Conservation (phyloP, 64 coral and sea anemone species). For the Actinia equina region DNA sequence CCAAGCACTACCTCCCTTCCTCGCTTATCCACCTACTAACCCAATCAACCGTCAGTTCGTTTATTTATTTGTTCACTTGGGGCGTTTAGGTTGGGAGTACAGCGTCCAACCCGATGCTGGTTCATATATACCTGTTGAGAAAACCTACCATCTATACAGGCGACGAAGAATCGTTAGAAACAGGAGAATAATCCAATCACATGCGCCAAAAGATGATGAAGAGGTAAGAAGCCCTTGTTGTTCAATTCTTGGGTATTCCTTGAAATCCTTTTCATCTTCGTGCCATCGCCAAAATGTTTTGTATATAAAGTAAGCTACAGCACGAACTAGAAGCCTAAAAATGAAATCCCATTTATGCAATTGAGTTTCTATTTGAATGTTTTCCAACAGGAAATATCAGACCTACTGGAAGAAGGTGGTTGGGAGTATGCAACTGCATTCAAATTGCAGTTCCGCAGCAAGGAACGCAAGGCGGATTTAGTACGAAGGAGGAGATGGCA, state of each 20-base stretch:
- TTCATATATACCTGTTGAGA: constrained; percentile 85
- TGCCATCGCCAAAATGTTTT: no score
- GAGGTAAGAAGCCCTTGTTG: background rate
- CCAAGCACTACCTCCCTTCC: no score
- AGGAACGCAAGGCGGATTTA: constrained; percentile 68
- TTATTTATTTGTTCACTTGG: no score
- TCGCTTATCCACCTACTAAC: background rate
- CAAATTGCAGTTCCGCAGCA: constrained; percentile 73
- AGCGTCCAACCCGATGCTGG: constrained; percentile 51
- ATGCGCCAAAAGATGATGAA: constrained; percentile 43
- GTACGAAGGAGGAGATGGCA: constrained; percentile 93
- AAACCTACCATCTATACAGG: constrained; percentile 89
- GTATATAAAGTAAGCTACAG: no score
- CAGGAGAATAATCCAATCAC: constrained; percentile 52
- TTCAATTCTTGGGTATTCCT: no score
- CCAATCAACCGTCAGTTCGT: no score
- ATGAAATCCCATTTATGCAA: no score
- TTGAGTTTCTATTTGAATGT: no score
- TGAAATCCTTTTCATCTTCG: no score
- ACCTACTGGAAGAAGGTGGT: constrained; percentile 61
- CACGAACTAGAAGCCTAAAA: no score
- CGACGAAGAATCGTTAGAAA: constrained; percentile 81
- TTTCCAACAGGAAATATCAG: constrained; percentile 40
- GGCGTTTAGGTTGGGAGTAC: constrained; percentile 96
- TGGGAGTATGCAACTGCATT: constrained; percentile 89